These are phyloP conservation scores for Potamarius usumacintae DNA, from an alignment of 2,113 vertebrate genomes.

Conservation along the genomic window DNA sequence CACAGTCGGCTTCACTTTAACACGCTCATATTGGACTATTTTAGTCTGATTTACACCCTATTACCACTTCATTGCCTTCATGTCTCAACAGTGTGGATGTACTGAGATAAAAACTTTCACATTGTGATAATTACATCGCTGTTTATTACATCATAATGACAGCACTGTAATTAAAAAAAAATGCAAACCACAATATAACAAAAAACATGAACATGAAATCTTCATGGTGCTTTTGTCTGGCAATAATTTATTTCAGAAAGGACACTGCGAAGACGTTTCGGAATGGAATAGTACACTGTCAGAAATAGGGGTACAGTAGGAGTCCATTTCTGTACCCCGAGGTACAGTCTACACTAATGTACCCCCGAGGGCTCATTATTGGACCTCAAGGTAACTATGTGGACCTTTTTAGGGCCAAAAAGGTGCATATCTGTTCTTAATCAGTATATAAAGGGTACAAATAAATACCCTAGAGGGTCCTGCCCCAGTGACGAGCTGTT, in stretches of 20 bases:
- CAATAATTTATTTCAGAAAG: neutral
- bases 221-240: neutral
- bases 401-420: too few relatives aligned
- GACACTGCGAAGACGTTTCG: neutral
- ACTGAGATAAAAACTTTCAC: neutral
- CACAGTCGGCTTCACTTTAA: neutral
- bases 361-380: too few relatives aligned
- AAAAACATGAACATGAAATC: too few relatives aligned
- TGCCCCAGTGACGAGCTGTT: too few relatives aligned
- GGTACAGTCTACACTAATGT: too few relatives aligned
- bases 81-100: neutral
- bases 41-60: slow-evolving; percentile 8
- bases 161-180: neutral
- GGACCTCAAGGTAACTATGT: too few relatives aligned
- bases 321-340: too few relatives aligned
- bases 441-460: too few relatives aligned
- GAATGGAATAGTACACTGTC: too few relatives aligned
- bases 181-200: neutral
- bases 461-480: too few relatives aligned
- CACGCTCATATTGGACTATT: neutral
- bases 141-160: neutral
- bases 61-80: slow-evolving; percentile 3
- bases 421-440: neutral
- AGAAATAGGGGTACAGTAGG: too few relatives aligned
- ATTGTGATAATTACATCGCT: too few relatives aligned